phyloP scores from a whole-genome alignment of 2,113 vertebrate genomes.

The Elachura formosa region DNA sequence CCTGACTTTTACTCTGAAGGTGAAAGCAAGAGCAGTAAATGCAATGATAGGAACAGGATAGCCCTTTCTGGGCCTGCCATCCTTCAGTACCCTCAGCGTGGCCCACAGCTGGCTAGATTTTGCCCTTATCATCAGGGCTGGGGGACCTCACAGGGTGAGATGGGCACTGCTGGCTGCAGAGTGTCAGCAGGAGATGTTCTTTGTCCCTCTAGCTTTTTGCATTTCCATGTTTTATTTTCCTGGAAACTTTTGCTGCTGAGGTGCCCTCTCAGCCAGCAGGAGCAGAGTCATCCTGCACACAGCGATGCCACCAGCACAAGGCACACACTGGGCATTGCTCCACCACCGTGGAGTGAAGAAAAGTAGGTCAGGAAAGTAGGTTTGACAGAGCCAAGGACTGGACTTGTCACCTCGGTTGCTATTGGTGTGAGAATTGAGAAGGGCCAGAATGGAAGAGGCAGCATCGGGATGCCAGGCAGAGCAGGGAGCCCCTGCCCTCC shows the following conservation, averaged over 20 bases:
- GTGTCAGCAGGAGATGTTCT: not conserved
- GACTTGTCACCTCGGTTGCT: conserved; percentile 85
- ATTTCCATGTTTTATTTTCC: not conserved
- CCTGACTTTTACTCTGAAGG: not conserved
- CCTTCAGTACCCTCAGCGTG: not conserved
- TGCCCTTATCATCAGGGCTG: not conserved
- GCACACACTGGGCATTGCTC: conserved; percentile 54
- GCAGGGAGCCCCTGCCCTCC: not conserved
- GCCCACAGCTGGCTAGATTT: not conserved
- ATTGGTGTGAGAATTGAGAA: conserved; percentile 64
- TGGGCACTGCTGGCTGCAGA: not conserved
- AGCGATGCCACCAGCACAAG: not conserved
- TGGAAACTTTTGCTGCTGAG: not conserved
- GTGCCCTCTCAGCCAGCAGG: not conserved
- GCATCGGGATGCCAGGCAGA: not conserved
- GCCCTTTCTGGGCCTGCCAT: not conserved
- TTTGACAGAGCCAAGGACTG: conserved; percentile 77
- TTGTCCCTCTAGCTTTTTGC: not conserved
- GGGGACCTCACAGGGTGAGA: not conserved
- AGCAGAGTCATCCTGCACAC: not conserved
- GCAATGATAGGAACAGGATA: not conserved
- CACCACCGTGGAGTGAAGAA: conserved; percentile 48
- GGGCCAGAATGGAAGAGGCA: not conserved
- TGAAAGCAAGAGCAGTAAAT: not conserved
- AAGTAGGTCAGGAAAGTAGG: conserved; percentile 86